These are phyloP conservation scores for Imbricaverruca yamaguchii DNA, from an alignment of 2,888 invertebrate species.

Conservation along the genomic window DNA sequence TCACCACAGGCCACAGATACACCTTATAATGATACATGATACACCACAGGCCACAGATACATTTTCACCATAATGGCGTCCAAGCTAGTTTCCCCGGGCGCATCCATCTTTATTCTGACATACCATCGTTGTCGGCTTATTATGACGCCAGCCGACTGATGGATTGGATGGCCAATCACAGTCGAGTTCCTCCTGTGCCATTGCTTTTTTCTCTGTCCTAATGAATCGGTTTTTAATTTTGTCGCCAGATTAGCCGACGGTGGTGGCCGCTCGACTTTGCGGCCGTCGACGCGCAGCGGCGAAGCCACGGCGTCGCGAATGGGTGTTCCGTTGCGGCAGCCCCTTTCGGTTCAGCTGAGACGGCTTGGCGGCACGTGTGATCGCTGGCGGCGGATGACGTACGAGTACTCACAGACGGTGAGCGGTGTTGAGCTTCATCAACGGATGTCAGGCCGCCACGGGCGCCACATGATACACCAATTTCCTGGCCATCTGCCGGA, in stretches of 20 bases:
- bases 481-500: too few relatives aligned
- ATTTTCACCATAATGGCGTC: too few relatives aligned
- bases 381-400: neutral
- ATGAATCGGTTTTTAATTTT: conserved; percentile 15
- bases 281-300: too few relatives aligned
- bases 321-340: neutral
- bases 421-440: neutral
- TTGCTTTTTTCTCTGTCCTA: conserved; percentile 13
- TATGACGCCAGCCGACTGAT: neutral
- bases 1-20: too few relatives aligned
- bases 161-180: neutral
- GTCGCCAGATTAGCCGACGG: neutral
- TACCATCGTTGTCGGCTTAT: neutral
- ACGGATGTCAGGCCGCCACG: too few relatives aligned
- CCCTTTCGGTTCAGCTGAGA: neutral
- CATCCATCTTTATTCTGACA: conserved; percentile 4
- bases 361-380: neutral
- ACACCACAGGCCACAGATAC: too few relatives aligned
- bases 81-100: too few relatives aligned
- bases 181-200: neutral
- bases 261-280: neutral
- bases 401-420: neutral
- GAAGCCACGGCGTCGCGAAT: neutral
- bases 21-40: too few relatives aligned
- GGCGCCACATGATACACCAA: too few relatives aligned